Evolutionary conservation across 2,797 vertebrate genomes (phyloP).

Genomic region (Poecile montanus): DNA sequence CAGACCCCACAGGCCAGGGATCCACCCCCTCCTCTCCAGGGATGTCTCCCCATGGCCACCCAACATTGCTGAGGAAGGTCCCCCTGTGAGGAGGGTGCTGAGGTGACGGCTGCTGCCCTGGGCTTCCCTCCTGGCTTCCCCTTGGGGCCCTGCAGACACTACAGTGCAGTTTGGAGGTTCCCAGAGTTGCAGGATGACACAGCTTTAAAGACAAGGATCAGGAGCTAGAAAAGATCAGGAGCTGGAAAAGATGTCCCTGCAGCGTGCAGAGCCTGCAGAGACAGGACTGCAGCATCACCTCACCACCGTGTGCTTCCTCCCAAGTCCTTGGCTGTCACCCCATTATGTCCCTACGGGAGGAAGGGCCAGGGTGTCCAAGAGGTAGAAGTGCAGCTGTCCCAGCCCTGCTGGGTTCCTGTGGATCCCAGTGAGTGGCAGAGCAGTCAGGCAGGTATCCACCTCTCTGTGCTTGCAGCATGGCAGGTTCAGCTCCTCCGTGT

Average conservation of each 20-base stretch:
- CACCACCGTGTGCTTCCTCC: rapidly evolving
- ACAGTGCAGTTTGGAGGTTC: too few relatives aligned
- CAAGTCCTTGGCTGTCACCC: neutral
- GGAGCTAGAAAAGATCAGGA: neutral
- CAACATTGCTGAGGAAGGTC: rapidly evolving
- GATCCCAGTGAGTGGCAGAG: rapidly evolving
- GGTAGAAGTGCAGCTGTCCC: neutral
- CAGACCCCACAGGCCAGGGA: neutral
- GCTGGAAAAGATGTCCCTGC: neutral
- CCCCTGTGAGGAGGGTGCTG: rapidly evolving
- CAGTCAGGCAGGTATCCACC: neutral
- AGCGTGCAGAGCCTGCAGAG: neutral
- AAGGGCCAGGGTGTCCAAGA: neutral
- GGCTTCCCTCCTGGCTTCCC: neutral
- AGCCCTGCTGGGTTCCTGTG: neutral
- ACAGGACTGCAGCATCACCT: neutral
- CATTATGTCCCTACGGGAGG: rapidly evolving
- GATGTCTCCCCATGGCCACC: neutral
- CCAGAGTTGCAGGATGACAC: neutral
- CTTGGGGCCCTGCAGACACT: neutral
- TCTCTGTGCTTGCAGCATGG: neutral
- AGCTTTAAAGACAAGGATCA: neutral
- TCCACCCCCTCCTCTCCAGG: neutral
- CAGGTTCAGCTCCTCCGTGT: neutral
- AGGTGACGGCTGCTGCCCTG: neutral